A percentile compares a stretch with the other conserved stretches of the same genome.
Conservation (phyloP, 2,113 vertebrate species). For the Synodontis membranacea region DNA sequence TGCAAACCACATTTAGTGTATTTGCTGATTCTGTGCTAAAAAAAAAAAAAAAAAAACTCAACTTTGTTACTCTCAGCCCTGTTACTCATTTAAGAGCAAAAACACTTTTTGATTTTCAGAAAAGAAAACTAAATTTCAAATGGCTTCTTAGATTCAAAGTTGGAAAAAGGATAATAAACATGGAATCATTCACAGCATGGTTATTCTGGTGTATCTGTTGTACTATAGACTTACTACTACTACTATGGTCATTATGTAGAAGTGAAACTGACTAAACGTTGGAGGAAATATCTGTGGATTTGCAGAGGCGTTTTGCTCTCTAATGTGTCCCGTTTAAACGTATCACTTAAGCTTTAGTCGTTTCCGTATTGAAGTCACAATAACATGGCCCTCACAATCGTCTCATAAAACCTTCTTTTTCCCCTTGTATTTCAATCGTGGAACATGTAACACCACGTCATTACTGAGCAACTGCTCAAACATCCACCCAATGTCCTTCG, state of each 20-base stretch:
- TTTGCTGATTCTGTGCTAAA: background rate
- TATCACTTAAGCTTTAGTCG: background rate
- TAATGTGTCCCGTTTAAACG: background rate
- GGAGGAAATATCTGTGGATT: background rate
- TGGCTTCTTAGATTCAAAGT: background rate
- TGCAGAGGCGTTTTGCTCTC: background rate
- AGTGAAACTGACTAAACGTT: background rate
- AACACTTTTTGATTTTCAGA: background rate
- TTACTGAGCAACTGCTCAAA: background rate
- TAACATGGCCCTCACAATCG: background rate
- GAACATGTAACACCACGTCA: background rate
- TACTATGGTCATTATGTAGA: background rate
- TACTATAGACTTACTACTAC: background rate
- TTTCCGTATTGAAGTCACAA: background rate
- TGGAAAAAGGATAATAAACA: background rate
- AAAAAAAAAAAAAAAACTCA: background rate
- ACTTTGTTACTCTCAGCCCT: background rate
- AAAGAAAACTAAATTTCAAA: background rate
- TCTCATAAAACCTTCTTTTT: background rate
- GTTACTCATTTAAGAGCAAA: background rate
- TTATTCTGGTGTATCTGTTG: background rate
- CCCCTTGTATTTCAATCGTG: background rate
- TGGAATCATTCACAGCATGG: background rate
- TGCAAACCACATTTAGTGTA: slow-evolving; percentile 2
- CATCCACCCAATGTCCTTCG: background rate